Evolutionary conservation across 1,140 invertebrate genomes (phyloP), one percentile per base, ranked within the genome.

Genomic region (Ips typographus): DNA sequence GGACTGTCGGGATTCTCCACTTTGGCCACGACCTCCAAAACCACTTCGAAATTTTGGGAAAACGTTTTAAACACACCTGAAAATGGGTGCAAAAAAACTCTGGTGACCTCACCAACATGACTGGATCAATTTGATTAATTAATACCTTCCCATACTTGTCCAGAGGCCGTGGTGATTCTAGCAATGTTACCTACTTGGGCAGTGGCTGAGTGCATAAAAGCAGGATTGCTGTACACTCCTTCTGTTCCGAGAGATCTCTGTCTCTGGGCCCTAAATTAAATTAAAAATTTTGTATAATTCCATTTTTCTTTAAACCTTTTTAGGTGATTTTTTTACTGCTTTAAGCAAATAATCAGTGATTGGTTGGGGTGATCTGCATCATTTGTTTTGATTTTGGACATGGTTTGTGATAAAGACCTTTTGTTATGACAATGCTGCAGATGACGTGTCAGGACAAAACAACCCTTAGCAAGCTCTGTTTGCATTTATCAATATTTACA

Each of bases 151-250:
- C 89, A 95, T 63, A 91, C 82, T 71, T 86, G 87, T 68, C 92
- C 92, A 73, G 91, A 91, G 77, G 88, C 86, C 61, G 93, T 93
- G 79, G 91, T 88, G 70, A 95, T 88, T 81, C 92, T 88, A 40
- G 92, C 91, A 72, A 86, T 84, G 79, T 92, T 92, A 70, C 93
- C 93, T 62, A 95, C 89, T 78, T 93, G 87, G 74, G 88, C 87
- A 68, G 91, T 91, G 55, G 90, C 88, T 37, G 91, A 88, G 83
- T 94, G 91, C 90, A 94, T 94, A 80, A 94, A 93, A 79, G 90
- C 88, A 69, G 88, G 85, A 85, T 95, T 95, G 73, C 88, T 91
- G 80, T 95, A 95, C 40, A 95, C 88, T 68, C 93, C 94, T 78
- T 94, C 92, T 38, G 89, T 85, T 39, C 6, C 80, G 43, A 90